A percentile compares a stretch with the other conserved stretches of the same genome.
Conservation (phyloP, 1,140 invertebrate genomes). For the Probaryconus sp. region DNA sequence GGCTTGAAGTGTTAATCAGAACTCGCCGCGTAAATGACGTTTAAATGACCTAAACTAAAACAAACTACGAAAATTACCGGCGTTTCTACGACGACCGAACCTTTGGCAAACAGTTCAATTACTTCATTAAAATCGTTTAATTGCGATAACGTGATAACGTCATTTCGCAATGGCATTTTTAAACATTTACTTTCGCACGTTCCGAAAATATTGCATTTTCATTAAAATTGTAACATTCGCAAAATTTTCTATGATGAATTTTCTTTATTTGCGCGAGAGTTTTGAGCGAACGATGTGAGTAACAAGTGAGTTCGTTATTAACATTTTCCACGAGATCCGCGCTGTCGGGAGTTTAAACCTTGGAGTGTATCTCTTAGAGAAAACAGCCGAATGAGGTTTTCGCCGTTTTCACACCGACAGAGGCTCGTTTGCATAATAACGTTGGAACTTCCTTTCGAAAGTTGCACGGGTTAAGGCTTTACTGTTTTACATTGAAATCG, state of each 20-base stretch:
- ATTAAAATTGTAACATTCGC: no score
- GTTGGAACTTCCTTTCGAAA: conserved; percentile 61
- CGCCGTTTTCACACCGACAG: conserved; percentile 62
- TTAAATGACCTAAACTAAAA: conserved; percentile 21
- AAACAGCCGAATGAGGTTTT: conserved; percentile 54
- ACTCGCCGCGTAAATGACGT: conserved; percentile 21
- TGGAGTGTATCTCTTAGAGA: conserved; percentile 23
- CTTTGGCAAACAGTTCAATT: conserved; percentile 7
- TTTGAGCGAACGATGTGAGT: neutral
- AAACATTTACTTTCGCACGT: no score
- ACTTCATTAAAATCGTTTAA: neutral
- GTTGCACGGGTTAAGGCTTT: conserved; percentile 6
- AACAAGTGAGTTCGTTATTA: conserved; percentile 4
- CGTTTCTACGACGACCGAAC: neutral
- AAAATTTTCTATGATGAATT: neutral
- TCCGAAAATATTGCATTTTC: no score
- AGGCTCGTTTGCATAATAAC: conserved; percentile 71
- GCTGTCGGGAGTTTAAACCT: conserved; percentile 29
- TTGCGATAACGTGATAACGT: no score
- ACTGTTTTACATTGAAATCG: conserved; percentile 22
- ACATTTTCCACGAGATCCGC: conserved; percentile 15
- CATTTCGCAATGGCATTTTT: no score
- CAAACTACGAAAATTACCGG: conserved; percentile 1
- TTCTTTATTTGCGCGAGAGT: neutral
- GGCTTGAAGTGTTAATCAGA: conserved; percentile 41